Percentiles rank a stretch among this genome's conserved stretches.
Conservation (phyloP, 2,888 invertebrate genomes). For the Drosophila mercatorum region DNA sequence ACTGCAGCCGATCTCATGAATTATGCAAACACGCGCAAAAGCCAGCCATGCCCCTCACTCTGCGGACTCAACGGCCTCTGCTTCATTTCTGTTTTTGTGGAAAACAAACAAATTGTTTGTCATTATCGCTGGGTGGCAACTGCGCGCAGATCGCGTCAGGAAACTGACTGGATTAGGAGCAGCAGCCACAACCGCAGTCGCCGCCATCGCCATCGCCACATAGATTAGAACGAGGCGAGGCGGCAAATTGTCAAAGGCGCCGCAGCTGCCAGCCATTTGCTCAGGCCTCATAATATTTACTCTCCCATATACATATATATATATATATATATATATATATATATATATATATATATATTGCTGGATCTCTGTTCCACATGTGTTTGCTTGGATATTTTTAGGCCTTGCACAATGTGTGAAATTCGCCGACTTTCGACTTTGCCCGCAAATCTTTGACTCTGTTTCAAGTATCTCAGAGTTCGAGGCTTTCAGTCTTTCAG, state of each 20-base stretch:
- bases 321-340: slow-evolving; percentile 11
- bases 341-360: background rate
- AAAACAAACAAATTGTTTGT: slow-evolving; percentile 80
- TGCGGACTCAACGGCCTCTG: background rate
- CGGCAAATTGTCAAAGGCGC: slow-evolving; percentile 75
- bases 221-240: slow-evolving; percentile 46
- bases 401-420: slow-evolving; percentile 67
- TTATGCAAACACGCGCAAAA: slow-evolving; percentile 69
- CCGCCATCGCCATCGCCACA: background rate
- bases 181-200: slow-evolving; percentile 6
- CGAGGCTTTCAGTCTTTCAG: too few relatives aligned
- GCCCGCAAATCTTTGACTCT: slow-evolving; percentile 32
- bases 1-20: slow-evolving; percentile 59
- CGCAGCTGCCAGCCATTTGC: slow-evolving; percentile 68
- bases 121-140: slow-evolving; percentile 75
- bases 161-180: slow-evolving; percentile 53
- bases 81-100: slow-evolving; percentile 12
- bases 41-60: slow-evolving; percentile 32
- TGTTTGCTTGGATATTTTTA: slow-evolving; percentile 42
- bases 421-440: slow-evolving; percentile 57
- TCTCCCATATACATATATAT: slow-evolving; percentile 23
- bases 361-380: slow-evolving; percentile 5
- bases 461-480: slow-evolving; percentile 1
- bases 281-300: slow-evolving; percentile 59
- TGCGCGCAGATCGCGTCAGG: slow-evolving; percentile 58